Conservation (phyloP, 1,140 invertebrate species). For the Zaprionus ornatus region DNA sequence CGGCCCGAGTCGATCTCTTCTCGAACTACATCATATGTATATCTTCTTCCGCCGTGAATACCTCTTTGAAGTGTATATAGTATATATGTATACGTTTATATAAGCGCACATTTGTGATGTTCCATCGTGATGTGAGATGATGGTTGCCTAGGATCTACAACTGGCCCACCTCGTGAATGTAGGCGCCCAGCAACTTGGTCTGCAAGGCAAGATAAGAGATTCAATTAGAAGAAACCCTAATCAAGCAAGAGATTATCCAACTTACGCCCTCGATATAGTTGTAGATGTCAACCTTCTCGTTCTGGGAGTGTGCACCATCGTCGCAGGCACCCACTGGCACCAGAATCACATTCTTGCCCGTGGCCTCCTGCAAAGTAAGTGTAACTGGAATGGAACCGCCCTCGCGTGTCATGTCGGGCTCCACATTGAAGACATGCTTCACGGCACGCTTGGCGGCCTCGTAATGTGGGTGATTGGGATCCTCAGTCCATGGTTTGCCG, state of each 20-base stretch:
- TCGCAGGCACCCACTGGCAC: constrained; percentile 96
- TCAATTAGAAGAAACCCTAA: background rate
- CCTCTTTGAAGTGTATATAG: constrained; percentile 2
- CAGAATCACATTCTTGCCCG: constrained; percentile 96
- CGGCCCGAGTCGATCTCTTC: background rate
- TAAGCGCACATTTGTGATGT: constrained; percentile 63
- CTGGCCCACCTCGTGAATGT: constrained; percentile 90
- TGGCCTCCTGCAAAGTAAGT: constrained; percentile 94
- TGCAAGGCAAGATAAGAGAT: constrained; percentile 85
- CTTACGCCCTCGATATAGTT: constrained; percentile 98
- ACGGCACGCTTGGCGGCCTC: constrained; percentile 94
- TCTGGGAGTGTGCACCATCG: constrained; percentile 99
- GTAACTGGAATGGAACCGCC: constrained; percentile 98
- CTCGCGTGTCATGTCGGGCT: constrained; percentile 97
- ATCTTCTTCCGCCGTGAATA: background rate
- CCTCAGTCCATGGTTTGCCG: constrained; percentile 95
- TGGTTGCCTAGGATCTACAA: constrained; percentile 45
- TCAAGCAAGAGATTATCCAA: constrained; percentile 26
- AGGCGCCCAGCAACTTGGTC: constrained; percentile 94
- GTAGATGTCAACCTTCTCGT: constrained; percentile 96
- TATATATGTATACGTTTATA: constrained; percentile 4
- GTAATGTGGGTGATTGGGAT: constrained; percentile 96
- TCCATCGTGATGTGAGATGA: constrained; percentile 23
- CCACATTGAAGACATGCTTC: constrained; percentile 94
- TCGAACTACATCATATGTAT: background rate